phyloP scores from a whole-genome alignment of 2,888 invertebrate species.

The Sturmia bella region DNA sequence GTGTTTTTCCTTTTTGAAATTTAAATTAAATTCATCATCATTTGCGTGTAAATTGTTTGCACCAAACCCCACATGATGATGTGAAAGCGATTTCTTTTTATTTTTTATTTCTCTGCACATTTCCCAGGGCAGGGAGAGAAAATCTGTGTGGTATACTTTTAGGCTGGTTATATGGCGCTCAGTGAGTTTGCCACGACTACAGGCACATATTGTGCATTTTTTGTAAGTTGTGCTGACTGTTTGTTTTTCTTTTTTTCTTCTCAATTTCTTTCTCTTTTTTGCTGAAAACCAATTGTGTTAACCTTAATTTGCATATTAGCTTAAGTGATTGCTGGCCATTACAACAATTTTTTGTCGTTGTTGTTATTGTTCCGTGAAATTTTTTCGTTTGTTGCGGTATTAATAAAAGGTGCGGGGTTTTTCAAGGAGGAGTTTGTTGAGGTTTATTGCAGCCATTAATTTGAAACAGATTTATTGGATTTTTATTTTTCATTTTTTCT shows the following conservation, averaged over 20 bases:
- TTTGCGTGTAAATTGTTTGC: constrained; percentile 35
- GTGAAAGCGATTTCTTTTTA: neutral
- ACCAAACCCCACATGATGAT: constrained; percentile 16
- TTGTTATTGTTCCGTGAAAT: constrained; percentile 11
- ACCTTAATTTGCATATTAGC: constrained; percentile 71
- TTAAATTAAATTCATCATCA: constrained; percentile 50
- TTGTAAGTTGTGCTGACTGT: constrained; percentile 29
- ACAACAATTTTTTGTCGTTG: constrained; percentile 43
- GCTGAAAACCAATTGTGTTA: constrained; percentile 67
- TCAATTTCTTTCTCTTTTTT: neutral
- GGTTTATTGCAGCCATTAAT: constrained; percentile 57
- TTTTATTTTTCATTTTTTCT: constrained; percentile 39
- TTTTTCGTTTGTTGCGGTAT: constrained; percentile 1
- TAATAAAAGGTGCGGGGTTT: constrained; percentile 10
- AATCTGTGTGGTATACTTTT: constrained; percentile 35
- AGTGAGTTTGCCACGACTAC: constrained; percentile 29
- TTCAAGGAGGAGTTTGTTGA: constrained; percentile 46
- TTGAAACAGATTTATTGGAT: constrained; percentile 66
- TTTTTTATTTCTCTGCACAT: neutral
- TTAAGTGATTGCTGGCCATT: constrained; percentile 68
- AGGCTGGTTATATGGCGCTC: neutral
- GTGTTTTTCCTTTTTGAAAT: constrained; percentile 2
- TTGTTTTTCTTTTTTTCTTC: constrained; percentile 1
- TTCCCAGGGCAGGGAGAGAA: neutral
- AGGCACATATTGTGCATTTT: constrained; percentile 49